A percentile compares a stretch with the other conserved stretches of the same genome.
Conservation (phyloP, 2,113 vertebrate genomes). For the Oryzias melastigma region DNA sequence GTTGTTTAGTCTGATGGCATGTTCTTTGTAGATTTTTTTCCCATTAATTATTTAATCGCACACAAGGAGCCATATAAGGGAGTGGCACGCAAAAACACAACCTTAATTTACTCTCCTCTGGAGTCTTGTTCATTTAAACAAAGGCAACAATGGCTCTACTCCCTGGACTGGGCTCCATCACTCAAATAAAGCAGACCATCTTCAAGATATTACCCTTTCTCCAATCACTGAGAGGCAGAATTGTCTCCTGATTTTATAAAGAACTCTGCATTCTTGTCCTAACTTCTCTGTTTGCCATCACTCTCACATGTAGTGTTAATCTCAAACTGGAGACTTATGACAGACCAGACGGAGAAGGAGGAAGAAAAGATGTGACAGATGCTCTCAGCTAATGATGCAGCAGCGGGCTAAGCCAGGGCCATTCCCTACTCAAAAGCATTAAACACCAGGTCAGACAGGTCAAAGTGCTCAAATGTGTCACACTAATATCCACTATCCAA, state of each 20-base stretch:
- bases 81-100: constrained; percentile 57
- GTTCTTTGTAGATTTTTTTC: constrained; percentile 42
- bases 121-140: constrained; percentile 48
- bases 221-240: background rate
- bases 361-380: constrained; percentile 59
- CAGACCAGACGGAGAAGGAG: constrained; percentile 56
- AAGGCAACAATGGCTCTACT: constrained; percentile 60
- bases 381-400: constrained; percentile 50
- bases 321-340: constrained; percentile 55
- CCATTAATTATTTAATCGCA: constrained; percentile 63
- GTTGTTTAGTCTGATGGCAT: constrained; percentile 42
- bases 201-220: constrained; percentile 16
- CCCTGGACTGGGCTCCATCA: constrained; percentile 53
- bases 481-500: constrained; percentile 20
- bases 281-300: background rate
- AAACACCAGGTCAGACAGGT: constrained; percentile 54
- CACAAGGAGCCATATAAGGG: constrained; percentile 52
- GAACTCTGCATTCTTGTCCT: constrained; percentile 2
- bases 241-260: constrained; percentile 19
- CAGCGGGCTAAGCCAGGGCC: constrained; percentile 51
- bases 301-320: constrained; percentile 24
- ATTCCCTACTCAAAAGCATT: constrained; percentile 25
- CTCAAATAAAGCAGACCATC: constrained; percentile 42
- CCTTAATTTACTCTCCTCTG: constrained; percentile 53
- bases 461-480: constrained; percentile 59